Percentiles rank a stretch among this genome's conserved stretches.
phyloP scores from a whole-genome alignment of 2,888 invertebrate genomes.

The Vesta saturnalis region DNA sequence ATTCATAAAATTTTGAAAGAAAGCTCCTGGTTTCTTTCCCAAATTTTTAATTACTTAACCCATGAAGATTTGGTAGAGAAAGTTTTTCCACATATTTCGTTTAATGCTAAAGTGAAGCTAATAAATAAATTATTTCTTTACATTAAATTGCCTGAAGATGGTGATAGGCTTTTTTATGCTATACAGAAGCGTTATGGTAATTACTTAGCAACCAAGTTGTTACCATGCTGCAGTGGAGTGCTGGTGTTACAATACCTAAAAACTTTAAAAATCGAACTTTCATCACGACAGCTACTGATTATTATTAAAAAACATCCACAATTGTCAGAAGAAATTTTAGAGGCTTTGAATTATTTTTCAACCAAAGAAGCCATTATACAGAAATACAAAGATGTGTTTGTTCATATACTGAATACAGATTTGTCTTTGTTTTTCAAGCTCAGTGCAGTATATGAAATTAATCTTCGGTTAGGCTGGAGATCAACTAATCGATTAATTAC shows the following conservation, averaged over 20 bases:
- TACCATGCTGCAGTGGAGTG: conserved; percentile 19
- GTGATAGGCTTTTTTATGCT: conserved; percentile 21
- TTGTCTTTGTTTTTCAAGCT: conserved; percentile 14
- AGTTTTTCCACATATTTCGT: conserved; percentile 21
- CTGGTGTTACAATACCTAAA: conserved; percentile 8
- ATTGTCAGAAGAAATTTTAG: conserved; percentile 4
- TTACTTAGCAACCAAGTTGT: conserved; percentile 20
- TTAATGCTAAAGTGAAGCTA: conserved; percentile 24
- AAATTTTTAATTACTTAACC: conserved; percentile 11
- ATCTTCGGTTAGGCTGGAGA: conserved; percentile 25
- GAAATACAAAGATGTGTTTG: conserved; percentile 19
- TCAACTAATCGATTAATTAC: conserved; percentile 27
- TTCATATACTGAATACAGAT: not conserved
- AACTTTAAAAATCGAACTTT: conserved; percentile 8
- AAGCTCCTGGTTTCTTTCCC: conserved; percentile 16
- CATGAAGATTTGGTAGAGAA: conserved; percentile 16
- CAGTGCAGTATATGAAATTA: not conserved
- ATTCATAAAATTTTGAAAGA: conserved; percentile 33
- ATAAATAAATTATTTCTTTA: conserved; percentile 19
- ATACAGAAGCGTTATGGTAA: conserved; percentile 21
- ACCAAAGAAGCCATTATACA: not conserved
- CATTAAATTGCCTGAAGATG: conserved; percentile 14
- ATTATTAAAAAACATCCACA: conserved; percentile 19
- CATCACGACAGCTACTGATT: conserved; percentile 12
- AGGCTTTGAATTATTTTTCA: not conserved